These are phyloP conservation scores for Momotus momota DNA, from an alignment of 2,797 vertebrate genomes.

Conservation along the genomic window DNA sequence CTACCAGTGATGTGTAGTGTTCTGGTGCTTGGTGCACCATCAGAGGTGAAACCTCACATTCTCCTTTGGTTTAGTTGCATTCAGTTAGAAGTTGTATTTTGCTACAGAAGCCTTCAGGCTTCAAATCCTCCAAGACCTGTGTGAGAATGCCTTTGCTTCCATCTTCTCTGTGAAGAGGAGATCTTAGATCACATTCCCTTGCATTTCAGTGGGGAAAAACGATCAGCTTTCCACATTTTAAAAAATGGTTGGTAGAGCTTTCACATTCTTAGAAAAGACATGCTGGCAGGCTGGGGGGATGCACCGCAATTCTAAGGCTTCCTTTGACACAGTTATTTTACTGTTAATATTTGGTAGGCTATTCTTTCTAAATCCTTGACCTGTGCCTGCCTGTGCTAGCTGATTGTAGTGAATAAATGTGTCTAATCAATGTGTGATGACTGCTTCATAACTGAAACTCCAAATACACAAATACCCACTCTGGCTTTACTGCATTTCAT, in stretches of 20 bases:
- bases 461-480: slow-evolving; percentile 6
- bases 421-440: slow-evolving; percentile 27
- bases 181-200: not conserved
- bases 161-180: not conserved
- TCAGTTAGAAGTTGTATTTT: not conserved
- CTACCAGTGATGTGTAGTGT: not conserved
- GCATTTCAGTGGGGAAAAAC: not conserved
- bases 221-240: not conserved
- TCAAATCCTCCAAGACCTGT: not conserved
- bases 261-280: not conserved
- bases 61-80: not conserved
- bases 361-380: slow-evolving; percentile 30
- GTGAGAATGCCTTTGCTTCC: not conserved
- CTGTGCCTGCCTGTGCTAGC: slow-evolving; percentile 1
- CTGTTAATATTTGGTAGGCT: slow-evolving; percentile 12
- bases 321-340: not conserved
- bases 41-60: not conserved
- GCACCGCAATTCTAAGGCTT: not conserved
- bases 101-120: not conserved
- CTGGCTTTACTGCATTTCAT: not conserved
- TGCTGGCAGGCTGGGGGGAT: not conserved
- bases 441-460: slow-evolving; percentile 48
- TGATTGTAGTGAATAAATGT: slow-evolving; percentile 45
- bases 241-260: too few species aligned
- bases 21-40: not conserved